These are phyloP conservation scores for Leptinotarsa juncta DNA, from an alignment of 2,888 invertebrate genomes.

Conservation along the genomic window DNA sequence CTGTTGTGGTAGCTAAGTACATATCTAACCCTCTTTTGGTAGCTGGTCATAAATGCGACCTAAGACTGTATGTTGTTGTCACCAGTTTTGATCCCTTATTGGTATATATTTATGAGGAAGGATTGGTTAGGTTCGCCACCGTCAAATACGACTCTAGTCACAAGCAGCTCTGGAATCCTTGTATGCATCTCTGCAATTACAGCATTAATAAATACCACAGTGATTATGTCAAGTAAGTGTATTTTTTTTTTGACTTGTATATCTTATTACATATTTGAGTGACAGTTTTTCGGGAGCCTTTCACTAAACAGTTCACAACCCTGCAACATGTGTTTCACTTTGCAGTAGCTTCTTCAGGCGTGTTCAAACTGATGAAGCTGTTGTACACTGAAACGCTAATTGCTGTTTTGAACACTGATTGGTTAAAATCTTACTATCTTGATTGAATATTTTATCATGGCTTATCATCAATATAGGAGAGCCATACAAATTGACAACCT, in stretches of 20 bases:
- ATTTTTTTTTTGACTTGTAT: background rate
- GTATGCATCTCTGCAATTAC: conserved; percentile 98
- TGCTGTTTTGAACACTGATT: too few species aligned
- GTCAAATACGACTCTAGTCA: conserved; percentile 93
- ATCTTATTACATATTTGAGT: too few species aligned
- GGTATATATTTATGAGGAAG: conserved; percentile 96
- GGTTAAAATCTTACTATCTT: too few species aligned
- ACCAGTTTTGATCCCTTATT: conserved; percentile 95
- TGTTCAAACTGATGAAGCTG: too few species aligned
- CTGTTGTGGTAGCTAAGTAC: conserved; percentile 90
- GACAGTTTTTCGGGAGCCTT: too few species aligned
- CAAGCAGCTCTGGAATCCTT: conserved; percentile 94
- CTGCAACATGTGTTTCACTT: too few species aligned
- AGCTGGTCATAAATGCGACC: conserved; percentile 96
- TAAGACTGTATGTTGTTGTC: conserved; percentile 93
- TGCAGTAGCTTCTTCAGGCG: too few species aligned
- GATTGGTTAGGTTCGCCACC: conserved; percentile 93
- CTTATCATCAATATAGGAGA: too few species aligned
- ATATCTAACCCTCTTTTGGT: conserved; percentile 87
- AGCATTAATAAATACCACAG: conserved; percentile 98
- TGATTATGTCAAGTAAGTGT: conserved; percentile 90
- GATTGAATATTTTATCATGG: too few species aligned
- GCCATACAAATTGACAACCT: too few species aligned
- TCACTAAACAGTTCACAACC: too few species aligned
- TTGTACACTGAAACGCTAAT: too few species aligned